These are phyloP conservation scores for Epizoanthus scotinus DNA, from an alignment of 92 coral and sea anemone species.

Conservation along the genomic window DNA sequence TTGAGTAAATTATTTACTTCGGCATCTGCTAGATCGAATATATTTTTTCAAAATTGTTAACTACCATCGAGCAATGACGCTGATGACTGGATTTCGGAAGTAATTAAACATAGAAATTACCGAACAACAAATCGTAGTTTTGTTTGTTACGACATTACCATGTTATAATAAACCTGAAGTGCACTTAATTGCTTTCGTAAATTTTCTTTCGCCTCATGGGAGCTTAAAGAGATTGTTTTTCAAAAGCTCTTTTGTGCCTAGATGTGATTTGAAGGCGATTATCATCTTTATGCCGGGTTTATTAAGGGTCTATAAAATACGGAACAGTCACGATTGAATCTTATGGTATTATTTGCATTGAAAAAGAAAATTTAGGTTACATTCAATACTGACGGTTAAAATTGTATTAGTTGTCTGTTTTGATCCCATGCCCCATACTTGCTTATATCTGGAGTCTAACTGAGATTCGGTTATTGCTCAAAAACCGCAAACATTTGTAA, in stretches of 20 bases:
- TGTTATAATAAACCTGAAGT: slow-evolving; percentile 46
- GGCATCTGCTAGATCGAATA: slow-evolving; percentile 43
- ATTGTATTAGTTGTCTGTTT: slow-evolving; percentile 3
- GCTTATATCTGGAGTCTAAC: no score
- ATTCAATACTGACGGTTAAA: background rate
- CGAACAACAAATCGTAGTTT: slow-evolving; percentile 61
- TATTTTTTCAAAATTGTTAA: slow-evolving; percentile 40
- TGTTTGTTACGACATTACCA: slow-evolving; percentile 43
- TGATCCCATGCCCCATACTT: background rate
- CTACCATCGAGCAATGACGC: slow-evolving; percentile 36
- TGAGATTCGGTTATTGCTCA: no score
- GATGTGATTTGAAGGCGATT: slow-evolving; percentile 37
- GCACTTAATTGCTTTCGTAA: slow-evolving; percentile 53
- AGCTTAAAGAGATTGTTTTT: slow-evolving; percentile 36
- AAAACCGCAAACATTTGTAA: no score
- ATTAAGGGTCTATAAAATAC: slow-evolving; percentile 20
- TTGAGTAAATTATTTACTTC: slow-evolving; percentile 43
- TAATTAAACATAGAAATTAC: slow-evolving; percentile 50
- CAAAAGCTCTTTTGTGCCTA: slow-evolving; percentile 33
- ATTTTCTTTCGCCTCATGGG: slow-evolving; percentile 47
- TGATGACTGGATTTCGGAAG: slow-evolving; percentile 52
- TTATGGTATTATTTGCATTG: background rate
- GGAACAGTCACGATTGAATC: slow-evolving; percentile 24
- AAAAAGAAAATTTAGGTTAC: background rate
- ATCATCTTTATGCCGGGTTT: slow-evolving; percentile 36